phyloP scores from a whole-genome alignment of 2,888 invertebrate species.

The Archips xylosteana region DNA sequence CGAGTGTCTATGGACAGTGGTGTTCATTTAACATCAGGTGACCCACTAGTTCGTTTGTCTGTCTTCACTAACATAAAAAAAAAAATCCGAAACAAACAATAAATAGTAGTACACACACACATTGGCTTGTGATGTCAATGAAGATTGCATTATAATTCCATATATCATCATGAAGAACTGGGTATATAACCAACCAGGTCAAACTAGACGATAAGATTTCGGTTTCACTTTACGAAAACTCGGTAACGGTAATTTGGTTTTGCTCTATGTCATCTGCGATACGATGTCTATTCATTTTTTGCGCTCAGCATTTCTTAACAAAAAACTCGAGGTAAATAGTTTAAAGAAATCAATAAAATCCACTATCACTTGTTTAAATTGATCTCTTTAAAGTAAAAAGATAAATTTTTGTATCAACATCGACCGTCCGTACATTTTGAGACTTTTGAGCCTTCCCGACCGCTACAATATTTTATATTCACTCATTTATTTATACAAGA shows the following conservation, averaged over 20 bases:
- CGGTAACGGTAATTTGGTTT: conserved; percentile 2
- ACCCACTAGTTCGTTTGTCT: no score
- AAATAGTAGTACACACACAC: no score
- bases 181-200: neutral
- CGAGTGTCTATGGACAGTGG: no score
- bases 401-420: conserved; percentile 6
- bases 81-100: no score
- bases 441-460: conserved; percentile 51
- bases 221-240: conserved; percentile 19
- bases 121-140: neutral
- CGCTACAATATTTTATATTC: conserved; percentile 68
- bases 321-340: neutral
- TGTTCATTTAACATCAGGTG: no score
- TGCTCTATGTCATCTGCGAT: conserved; percentile 68
- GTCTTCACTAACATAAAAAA: no score
- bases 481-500: conserved; percentile 80
- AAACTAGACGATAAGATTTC: conserved; percentile 8
- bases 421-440: conserved; percentile 44
- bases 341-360: neutral
- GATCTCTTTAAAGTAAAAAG: neutral
- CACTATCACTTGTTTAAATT: conserved; percentile 3
- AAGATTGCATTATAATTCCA: neutral
- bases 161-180: neutral
- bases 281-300: conserved; percentile 17
- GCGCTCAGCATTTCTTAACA: neutral